Base-by-base conservation (phyloP, 2,797 vertebrate species). In the Sebastes aleutianus region DNA sequence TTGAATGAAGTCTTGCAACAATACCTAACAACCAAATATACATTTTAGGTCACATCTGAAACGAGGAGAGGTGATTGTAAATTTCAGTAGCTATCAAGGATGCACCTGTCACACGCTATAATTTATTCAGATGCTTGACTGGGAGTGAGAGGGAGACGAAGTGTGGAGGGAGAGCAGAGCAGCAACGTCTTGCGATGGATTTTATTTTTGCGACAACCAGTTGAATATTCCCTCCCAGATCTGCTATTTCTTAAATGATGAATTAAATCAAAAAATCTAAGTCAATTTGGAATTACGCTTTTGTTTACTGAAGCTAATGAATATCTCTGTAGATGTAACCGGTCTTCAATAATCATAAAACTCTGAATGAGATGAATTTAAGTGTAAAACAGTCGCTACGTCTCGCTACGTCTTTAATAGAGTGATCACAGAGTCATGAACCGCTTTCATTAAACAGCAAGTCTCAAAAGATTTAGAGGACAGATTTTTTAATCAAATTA, bases 161-260 rank as follows among this genome's bases (percentile, higher is more conserved):
- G 79, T 81, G 73, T 81, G 87, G 29, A 76, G 50, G 34, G 43
- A 74, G 63, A 79, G 32, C 7, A 59, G 39, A 77, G 76, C 34
- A 67, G 57, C 70, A 84, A 75, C 78, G 61, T 36, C n/a, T 1
- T 39, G 32, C 10, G 70, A 64, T 78, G 39, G 70, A 63, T 76
- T 83, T 63, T 70, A 63, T 63, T 84, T 57, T 70, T 58, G 56
- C 8, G 22, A 71, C 67, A 76, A 3, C 3, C 26, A 36, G 69
- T 58, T 31, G 32, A 74, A 73, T 4, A 43, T 58, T 47, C 9
- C 27, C 65, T 78, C 16, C 11, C 2, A 32, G 43, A 79, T 65
- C 31, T 70, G 66, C 54, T 74, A 27, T 31, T 39, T 75, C 53
- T 63, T 9, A 31, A 73, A 76, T 34, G 22, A 82, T 43, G 7